These are phyloP conservation scores for Nebria salina DNA, from an alignment of 2,888 invertebrate genomes.

Conservation along the genomic window DNA sequence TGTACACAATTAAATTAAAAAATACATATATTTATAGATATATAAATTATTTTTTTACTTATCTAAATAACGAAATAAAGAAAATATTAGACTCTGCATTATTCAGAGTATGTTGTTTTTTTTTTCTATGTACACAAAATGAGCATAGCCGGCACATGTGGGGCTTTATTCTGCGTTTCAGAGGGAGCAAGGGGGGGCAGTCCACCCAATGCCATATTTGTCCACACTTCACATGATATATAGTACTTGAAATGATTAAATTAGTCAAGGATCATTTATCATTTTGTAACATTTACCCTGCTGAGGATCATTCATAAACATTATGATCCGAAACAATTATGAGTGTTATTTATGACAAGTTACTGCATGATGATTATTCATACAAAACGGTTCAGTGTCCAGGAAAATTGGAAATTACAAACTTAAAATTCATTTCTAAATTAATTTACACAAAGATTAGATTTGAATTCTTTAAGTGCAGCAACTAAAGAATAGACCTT, in stretches of 20 bases:
- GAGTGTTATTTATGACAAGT: conserved; percentile 1
- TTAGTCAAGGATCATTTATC: not conserved
- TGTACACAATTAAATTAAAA: conserved; percentile 30
- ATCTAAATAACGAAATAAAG: conserved; percentile 14
- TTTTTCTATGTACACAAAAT: conserved; percentile 5
- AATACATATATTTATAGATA: conserved; percentile 22
- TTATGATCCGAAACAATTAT: conserved; percentile 1
- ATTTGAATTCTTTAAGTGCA: not conserved
- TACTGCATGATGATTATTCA: not conserved
- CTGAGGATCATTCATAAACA: not conserved
- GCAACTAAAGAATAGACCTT: too few species aligned
- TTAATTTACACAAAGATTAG: not conserved
- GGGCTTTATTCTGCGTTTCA: not conserved
- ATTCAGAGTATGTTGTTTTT: not conserved
- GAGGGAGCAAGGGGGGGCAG: not conserved
- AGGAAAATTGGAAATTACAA: not conserved
- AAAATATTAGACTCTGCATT: conserved; percentile 8
- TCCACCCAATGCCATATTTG: not conserved
- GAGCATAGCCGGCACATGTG: conserved; percentile 7
- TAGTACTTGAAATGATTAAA: not conserved
- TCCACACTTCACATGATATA: conserved; percentile 1
- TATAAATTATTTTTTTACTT: conserved; percentile 12
- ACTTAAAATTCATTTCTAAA: not conserved
- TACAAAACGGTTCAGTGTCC: not conserved
- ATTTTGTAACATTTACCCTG: not conserved